phyloP scores from a whole-genome alignment of 2,888 invertebrate genomes.

The Zygaena filipendulae region DNA sequence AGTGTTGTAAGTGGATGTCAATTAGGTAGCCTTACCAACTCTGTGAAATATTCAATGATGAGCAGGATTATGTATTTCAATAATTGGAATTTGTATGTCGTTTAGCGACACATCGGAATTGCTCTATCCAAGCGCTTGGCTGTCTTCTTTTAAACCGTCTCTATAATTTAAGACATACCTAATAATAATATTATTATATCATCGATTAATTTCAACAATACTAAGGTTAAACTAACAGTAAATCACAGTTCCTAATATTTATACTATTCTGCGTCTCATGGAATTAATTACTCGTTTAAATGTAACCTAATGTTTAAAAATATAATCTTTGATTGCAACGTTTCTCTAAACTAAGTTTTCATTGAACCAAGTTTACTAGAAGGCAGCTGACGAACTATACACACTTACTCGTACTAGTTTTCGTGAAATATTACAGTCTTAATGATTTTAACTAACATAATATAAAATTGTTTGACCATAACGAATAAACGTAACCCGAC shows the following conservation, averaged over 20 bases:
- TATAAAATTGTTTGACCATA: too few species aligned
- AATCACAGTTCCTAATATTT: conserved; percentile 60
- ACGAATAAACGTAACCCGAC: too few species aligned
- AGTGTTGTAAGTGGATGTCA: conserved; percentile 44
- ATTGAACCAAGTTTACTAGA: conserved; percentile 30
- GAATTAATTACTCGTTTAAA: too few species aligned
- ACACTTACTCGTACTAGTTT: too few species aligned
- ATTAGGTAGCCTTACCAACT: conserved; percentile 57
- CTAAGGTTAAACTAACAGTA: conserved; percentile 31
- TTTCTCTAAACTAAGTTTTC: too few species aligned
- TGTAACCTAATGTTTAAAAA: too few species aligned
- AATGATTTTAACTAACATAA: too few species aligned
- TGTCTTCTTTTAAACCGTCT: conserved; percentile 32
- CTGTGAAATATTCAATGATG: conserved; percentile 37
- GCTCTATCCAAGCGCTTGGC: conserved; percentile 34
- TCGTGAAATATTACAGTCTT: too few species aligned
- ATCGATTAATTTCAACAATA: conserved; percentile 12
- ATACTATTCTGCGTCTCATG: too few species aligned
- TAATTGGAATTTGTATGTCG: conserved; percentile 41
- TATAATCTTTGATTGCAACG: too few species aligned
- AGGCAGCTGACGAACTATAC: conserved; percentile 31
- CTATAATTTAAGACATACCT: conserved; percentile 16
- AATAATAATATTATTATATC: conserved; percentile 14
- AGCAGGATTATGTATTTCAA: conserved; percentile 35
- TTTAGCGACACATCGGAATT: conserved; percentile 39